Evolutionary conservation across 2,888 invertebrate species (phyloP), one percentile per base, ranked within the genome.

Genomic region (Scaptomyza reducta): DNA sequence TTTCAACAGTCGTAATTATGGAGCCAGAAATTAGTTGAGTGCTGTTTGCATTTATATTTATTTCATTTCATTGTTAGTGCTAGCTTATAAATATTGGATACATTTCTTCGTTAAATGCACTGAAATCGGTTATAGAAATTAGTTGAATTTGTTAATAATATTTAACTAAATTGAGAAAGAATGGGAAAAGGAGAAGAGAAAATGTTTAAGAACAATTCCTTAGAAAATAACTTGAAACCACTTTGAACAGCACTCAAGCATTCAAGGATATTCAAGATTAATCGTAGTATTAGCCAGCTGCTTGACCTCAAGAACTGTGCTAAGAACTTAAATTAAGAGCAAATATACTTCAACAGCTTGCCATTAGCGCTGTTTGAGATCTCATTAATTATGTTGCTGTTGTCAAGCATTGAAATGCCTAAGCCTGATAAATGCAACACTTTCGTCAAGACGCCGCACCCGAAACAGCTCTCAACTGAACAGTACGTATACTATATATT

Each of bases 381-480:
- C 57, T 58, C 74, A 65, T 74, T 74, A 82, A 79, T 79, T 74
- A 74, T 79, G 55, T 47, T 18, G 50, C 45, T 33, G 38, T 58
- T 57, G 66, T 57, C 65, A 63, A 60, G 56, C 61, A 54, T 60
- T 61, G 65, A 59, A 53, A 49, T 13, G 55, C 27, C 57, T 80
- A 65, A 83, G 70, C 78, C 57, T 80, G 79, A 78, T 83, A 78
- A 80, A 80, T 78, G 67, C 70, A 70, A 53, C 70, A 76, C 65
- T 73, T 74, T 70, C 59, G 57, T 70, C 67, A 67, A 55, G 44
- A 9, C 38, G 9, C 55, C 58, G 51, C 62, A 16, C 31, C 33
- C 69, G 60, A 70, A 70, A 22, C 22, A 22, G 22, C 22, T 22
- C 22, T 22, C 3, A 22, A 31, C 16, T 31, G 62, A 51, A 13